Evolutionary conservation across 2,797 vertebrate genomes (phyloP).

Genomic region (Hafferia zeledoni): DNA sequence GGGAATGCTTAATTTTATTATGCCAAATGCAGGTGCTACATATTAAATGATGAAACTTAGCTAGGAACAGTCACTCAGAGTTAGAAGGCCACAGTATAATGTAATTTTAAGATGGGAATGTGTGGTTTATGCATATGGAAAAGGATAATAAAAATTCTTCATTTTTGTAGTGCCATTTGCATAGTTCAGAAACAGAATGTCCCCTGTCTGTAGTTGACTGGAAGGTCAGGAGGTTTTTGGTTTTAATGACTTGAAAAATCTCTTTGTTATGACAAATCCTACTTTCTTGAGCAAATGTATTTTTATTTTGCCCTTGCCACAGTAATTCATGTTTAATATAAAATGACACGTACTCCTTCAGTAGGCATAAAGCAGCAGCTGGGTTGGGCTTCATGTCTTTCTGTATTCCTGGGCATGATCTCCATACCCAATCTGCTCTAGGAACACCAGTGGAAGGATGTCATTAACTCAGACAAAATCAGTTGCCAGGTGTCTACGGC

Average conservation of each 20-base stretch:
- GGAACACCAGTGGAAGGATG: background rate
- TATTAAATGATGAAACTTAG: slow-evolving; percentile 26
- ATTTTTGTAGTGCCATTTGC: slow-evolving; percentile 37
- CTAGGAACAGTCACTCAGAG: slow-evolving; percentile 40
- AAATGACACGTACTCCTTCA: background rate
- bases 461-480: background rate
- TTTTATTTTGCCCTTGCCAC: slow-evolving; percentile 36
- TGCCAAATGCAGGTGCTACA: slow-evolving; percentile 34
- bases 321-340: background rate
- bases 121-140: slow-evolving; percentile 59
- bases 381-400: background rate
- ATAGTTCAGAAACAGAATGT: slow-evolving; percentile 47
- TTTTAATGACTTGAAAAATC: slow-evolving; percentile 44
- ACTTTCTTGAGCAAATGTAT: background rate
- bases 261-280: slow-evolving; percentile 38
- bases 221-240: slow-evolving; percentile 32
- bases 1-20: slow-evolving; percentile 67
- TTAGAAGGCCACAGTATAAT: slow-evolving; percentile 36
- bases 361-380: background rate
- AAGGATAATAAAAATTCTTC: slow-evolving; percentile 43
- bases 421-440: fast-evolving
- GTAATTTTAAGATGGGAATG: background rate
- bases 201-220: background rate
- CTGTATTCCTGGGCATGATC: fast-evolving
- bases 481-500: background rate